Evolutionary conservation across 2,888 invertebrate genomes (phyloP), one percentile per base, ranked within the genome.

Genomic region (Leucophenga montana): DNA sequence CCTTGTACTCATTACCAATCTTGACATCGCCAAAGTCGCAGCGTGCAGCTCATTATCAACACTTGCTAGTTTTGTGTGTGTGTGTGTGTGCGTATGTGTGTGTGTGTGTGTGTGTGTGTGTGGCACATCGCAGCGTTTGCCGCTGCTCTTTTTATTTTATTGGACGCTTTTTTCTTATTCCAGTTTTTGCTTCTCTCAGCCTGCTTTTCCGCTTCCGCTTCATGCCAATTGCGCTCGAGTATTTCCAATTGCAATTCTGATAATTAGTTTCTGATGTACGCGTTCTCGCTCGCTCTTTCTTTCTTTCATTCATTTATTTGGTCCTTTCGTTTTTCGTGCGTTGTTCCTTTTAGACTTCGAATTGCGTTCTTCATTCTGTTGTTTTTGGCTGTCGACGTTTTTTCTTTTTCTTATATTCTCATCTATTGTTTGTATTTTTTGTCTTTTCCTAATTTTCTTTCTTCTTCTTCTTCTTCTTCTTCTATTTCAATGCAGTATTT

Each of bases 191-290:
- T 53, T n/a, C 48, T 48, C 50, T 53, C 53, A 53, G 59, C 50
- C 22, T 6, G 57, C 56, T 59, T 57, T 71, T 65, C 65, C 56
- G 9, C 13, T 22, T 56, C 27, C 27, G 22, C 14, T 22, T 9
- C 39, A 39, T 39, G 39, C 8, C 16, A 53, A 18, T 20, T 56
- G 22, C 56, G 20, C 27, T 56, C 18, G 27, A 20, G 1, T 27
- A 56, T 56, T 56, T 61, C 70, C 73, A 74, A 72, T 77, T 76
- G 78, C 70, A 73, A 78, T 73, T 71, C 73, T 76, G 78, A 78
- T 77, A 77, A 77, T 77, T 77, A 77, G 77, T 77, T 77, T 77
- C 74, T 76, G 73, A 75, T 76, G 75, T 71, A 69, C 57, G 64
- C 66, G 46, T 46, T 61, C 66, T 66, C 39, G 39, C 50, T 50